A percentile compares a stretch with the other conserved stretches of the same genome.
These are phyloP conservation scores for Budorcas taxicolor DNA, from an alignment of 2,113 vertebrate species.

Conservation along the genomic window DNA sequence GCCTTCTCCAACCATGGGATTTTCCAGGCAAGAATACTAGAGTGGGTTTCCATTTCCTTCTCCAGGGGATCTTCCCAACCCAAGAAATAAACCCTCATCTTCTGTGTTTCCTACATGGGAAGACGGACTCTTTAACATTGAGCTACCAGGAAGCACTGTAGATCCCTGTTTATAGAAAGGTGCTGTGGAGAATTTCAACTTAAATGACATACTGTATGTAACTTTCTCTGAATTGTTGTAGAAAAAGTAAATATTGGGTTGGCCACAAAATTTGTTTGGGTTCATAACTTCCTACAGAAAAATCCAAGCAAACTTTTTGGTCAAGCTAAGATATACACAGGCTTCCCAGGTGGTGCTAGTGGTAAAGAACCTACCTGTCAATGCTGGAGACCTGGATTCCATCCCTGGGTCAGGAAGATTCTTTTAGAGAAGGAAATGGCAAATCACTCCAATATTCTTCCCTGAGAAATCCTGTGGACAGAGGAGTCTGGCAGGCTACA, in stretches of 20 bases:
- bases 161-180: background rate
- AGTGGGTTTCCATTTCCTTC: background rate
- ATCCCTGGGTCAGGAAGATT: background rate
- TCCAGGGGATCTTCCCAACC: background rate
- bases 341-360: background rate
- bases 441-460: background rate
- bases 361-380: background rate
- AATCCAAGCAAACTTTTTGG: background rate
- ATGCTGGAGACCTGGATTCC: background rate
- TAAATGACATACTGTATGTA: background rate
- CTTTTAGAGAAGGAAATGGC: background rate
- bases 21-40: background rate
- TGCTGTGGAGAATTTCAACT: background rate
- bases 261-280: background rate
- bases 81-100: background rate
- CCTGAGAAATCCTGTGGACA: background rate
- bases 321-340: background rate
- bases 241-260: background rate
- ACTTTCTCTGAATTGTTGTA: background rate
- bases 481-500: background rate
- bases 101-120: background rate
- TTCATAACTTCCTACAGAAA: background rate
- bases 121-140: background rate
- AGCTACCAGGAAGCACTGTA: background rate
- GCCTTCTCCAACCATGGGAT: background rate